Evolutionary conservation across 2,113 vertebrate species (phyloP), one percentile per base, ranked within the genome.

Genomic region (Noctilio leporinus): DNA sequence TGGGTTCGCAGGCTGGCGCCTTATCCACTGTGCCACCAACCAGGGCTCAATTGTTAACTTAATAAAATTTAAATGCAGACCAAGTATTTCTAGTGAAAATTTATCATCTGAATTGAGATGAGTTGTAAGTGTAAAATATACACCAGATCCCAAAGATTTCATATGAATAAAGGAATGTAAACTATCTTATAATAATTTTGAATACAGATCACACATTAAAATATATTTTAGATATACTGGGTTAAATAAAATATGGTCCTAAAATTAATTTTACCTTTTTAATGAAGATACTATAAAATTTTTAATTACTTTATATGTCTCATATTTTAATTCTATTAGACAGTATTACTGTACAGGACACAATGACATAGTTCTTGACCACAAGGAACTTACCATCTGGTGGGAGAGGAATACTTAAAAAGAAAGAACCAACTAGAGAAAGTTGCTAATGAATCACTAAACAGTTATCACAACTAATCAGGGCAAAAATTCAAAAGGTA

Each of bases 161-260:
- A 22, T 30, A 88, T 17, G 12, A 93, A 62, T 59, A 70, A 82
- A 85, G 86, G 38, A 73, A 35, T 45, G 20, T 30, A 72, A 78
- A 89, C 51, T 70, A 86, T 55, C 11, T 90, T 33, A 77, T 69
- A 93, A 69, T 73, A 81, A 86, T 69, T 93, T 85, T 91, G 76
- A 93, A 70, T 55, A 88, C 19, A 43, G 22, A 81, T 51, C 30
- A 69, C 57, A 73, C 30, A 16, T 82, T 86, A 82, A 92, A 57
- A 59, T 45, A 89, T 69, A 69, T 33, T 95, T 92, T 76, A 76
- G 59, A 81, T 95, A 85, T 77, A 81, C 2, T 47, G 24, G 40
- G 11, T 64, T 97, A 89, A 89, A 76, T 33, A 95, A 92, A 84
- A 95, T 57, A 95, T 11, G 9, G 55, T 77, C 92, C 16, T 70